These are phyloP conservation scores for Nephila pilipes DNA, from an alignment of 1,140 invertebrate species.

Conservation along the genomic window DNA sequence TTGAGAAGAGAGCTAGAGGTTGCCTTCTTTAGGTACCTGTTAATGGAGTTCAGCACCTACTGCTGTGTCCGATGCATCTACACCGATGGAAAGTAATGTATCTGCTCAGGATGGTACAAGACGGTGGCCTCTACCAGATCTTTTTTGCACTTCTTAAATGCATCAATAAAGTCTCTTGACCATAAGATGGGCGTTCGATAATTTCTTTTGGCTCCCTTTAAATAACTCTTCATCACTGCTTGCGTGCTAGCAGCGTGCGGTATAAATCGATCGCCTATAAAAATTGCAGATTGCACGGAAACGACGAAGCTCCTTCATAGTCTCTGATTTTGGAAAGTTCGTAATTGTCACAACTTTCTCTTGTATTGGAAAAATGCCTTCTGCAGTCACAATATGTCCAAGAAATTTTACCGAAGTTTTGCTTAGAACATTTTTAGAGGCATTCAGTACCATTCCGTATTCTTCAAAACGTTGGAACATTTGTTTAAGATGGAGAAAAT, in stretches of 20 bases:
- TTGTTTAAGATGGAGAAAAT: neutral
- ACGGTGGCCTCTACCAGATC: too few species aligned
- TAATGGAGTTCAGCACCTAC: too few species aligned
- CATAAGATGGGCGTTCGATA: conserved; percentile 79
- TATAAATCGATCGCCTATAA: conserved; percentile 71
- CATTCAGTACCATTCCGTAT: neutral
- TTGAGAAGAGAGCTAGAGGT: too few species aligned
- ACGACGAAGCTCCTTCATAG: conserved; percentile 78
- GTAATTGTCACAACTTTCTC: conserved; percentile 78
- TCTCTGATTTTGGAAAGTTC: conserved; percentile 79
- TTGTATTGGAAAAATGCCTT: neutral
- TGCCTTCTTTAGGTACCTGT: too few species aligned
- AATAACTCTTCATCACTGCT: conserved; percentile 80
- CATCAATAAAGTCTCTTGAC: conserved; percentile 79
- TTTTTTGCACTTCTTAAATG: conserved; percentile 77
- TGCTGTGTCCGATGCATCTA: too few species aligned
- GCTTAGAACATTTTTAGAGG: neutral
- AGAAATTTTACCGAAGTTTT: conserved; percentile 50
- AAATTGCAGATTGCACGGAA: conserved; percentile 81
- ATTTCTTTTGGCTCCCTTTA: conserved; percentile 81
- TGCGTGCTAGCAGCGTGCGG: too few species aligned
- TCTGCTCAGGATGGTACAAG: too few species aligned
- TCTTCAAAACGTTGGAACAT: conserved; percentile 17
- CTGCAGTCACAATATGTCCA: conserved; percentile 63
- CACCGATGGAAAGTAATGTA: too few species aligned